Conservation (phyloP, 1,140 invertebrate species). For the Drosophila carrolli region DNA sequence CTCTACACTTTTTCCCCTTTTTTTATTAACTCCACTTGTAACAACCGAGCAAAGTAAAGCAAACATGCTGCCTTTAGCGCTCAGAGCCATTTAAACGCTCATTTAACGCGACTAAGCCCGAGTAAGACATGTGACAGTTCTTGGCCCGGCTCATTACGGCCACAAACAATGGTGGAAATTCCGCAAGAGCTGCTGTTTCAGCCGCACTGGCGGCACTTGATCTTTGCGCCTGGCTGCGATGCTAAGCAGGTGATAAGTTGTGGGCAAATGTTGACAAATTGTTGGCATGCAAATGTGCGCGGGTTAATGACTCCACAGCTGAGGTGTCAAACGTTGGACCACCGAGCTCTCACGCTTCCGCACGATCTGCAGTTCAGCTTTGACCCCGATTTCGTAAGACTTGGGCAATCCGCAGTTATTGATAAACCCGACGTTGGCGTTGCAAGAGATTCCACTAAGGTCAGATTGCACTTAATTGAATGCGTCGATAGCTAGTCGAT, state of each 20-base stretch:
- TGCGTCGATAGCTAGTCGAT: conserved; percentile 25
- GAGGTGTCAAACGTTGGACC: conserved; percentile 10
- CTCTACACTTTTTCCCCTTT: conserved; percentile 10
- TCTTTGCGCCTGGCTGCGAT: conserved; percentile 32
- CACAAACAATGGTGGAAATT: conserved; percentile 51
- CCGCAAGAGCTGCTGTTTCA: conserved; percentile 19
- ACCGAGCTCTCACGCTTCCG: conserved; percentile 12
- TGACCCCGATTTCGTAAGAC: conserved; percentile 23
- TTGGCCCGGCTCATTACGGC: conserved; percentile 51
- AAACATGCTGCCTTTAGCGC: conserved; percentile 34
- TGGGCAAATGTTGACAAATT: conserved; percentile 67
- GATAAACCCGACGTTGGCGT: conserved; percentile 16
- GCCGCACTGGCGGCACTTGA: conserved; percentile 28
- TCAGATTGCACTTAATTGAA: conserved; percentile 48
- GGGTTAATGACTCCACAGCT: conserved; percentile 42
- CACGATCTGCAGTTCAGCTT: conserved; percentile 9
- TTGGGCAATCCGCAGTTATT: conserved; percentile 16
- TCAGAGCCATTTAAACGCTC: conserved; percentile 60
- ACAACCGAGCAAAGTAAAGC: conserved; percentile 7
- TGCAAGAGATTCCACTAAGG: conserved; percentile 27
- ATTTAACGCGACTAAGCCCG: conserved; percentile 51
- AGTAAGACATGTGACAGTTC: conserved; percentile 54
- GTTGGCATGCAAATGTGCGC: conserved; percentile 46
- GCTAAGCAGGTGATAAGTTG: conserved; percentile 64
- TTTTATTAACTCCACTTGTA: conserved; percentile 30